Evolutionary conservation across 2,888 invertebrate species (phyloP).

Genomic region (Nemurella pictetii): DNA sequence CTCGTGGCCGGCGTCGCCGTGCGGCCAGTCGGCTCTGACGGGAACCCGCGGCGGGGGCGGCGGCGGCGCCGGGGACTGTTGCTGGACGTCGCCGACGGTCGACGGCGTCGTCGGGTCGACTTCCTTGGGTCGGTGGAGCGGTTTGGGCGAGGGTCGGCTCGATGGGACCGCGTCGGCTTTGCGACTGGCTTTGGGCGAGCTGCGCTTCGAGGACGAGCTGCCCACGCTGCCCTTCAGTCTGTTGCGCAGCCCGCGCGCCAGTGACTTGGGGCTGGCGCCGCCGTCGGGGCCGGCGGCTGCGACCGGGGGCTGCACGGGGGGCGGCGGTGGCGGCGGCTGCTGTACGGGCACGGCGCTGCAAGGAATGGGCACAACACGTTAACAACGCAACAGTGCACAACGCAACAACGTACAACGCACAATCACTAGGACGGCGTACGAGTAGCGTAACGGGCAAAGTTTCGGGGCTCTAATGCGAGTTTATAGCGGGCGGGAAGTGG

Average conservation of each 20-base stretch:
- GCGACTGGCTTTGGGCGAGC: conserved; percentile 44
- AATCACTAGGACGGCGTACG: neutral
- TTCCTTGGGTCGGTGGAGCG: neutral
- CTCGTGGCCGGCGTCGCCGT: neutral
- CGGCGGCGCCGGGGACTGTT: neutral
- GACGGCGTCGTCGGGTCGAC: neutral
- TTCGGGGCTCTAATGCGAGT: neutral
- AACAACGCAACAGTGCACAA: neutral
- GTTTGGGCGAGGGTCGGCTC: conserved; percentile 17
- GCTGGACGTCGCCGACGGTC: neutral
- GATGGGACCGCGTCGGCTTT: conserved; percentile 18
- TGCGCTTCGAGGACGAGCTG: conserved; percentile 39
- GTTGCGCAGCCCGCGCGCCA: conserved; percentile 38
- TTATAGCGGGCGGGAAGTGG: neutral
- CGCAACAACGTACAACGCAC: neutral
- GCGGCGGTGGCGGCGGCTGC: conserved; percentile 45
- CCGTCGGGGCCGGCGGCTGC: conserved; percentile 45
- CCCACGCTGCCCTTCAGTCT: conserved; percentile 34
- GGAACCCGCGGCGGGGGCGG: neutral
- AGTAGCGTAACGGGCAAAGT: neutral
- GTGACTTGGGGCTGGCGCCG: conserved; percentile 35
- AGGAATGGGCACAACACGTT: neutral
- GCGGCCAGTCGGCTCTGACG: neutral
- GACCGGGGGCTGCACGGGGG: conserved; percentile 26
- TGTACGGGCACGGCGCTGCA: neutral